Base-by-base conservation (phyloP, 1,140 invertebrate species). In the Euglossa dilemma region DNA sequence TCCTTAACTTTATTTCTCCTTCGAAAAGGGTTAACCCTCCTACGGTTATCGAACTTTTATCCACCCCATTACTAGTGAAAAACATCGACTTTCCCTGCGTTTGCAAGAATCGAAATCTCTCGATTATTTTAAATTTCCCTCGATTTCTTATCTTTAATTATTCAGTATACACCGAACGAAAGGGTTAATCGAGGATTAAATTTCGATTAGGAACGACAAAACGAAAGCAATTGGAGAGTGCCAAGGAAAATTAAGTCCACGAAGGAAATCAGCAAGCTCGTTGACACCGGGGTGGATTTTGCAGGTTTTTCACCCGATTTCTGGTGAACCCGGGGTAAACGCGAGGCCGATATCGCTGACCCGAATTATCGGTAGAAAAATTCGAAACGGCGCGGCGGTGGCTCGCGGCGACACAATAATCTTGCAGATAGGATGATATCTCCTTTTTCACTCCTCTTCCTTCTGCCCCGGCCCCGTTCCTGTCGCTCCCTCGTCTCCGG, bases 351-450 rank as follows among this genome's bases (percentile, higher is more conserved):
- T 85, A 86, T 43, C 73, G 74, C 81, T 61, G 63, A 54, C 57
- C 63, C 70, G 57, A 86, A 76, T 77, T 82, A 86, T 86, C 85
- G 43, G n/a, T 18, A 59, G 80, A 83, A 81, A 81, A 86, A 86
- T 86, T 87, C 80, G 85, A 80, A 78, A 71, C 73, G 66, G 54
- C 73, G 54, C 20, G 67, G 43, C 57, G 64, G 52, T 78, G 28
- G 61, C 77, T 61, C 54, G 56, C 56, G 59, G 80, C 52, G 70
- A 79, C 73, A 69, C 85, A 79, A 86, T 87, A 87, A 86, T 87
- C 85, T 83, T 43, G 70, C 36, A 86, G 84, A 87, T 87, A 78
- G 56, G 69, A 63, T 70, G 69, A 63, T 70, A 54, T 57, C 28
- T 59, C 36, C 69, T 73, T 74, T 77, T 28, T 47, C 45, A 52